A percentile compares a stretch with the other conserved stretches of the same genome.
Evolutionary conservation across 1,140 invertebrate species (phyloP).

Genomic region (Conopomorpha cramerella): DNA sequence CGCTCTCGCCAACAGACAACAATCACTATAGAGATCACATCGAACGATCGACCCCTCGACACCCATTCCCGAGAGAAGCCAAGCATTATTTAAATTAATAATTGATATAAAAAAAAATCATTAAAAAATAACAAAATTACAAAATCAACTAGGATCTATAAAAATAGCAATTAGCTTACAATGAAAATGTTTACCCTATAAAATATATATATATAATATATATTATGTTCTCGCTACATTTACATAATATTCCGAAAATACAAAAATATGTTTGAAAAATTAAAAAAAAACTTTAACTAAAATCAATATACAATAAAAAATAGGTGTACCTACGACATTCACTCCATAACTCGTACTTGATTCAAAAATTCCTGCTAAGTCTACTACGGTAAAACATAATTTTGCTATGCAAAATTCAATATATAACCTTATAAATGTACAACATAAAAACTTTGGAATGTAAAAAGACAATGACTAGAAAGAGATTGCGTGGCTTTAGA

Average conservation of each 20-base stretch:
- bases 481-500: no score
- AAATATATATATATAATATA: conserved; percentile 58
- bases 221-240: no score
- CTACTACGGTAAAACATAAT: conserved; percentile 39
- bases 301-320: conserved; percentile 20
- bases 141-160: conserved; percentile 41
- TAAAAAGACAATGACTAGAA: conserved; percentile 53
- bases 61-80: neutral
- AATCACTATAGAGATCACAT: conserved; percentile 48
- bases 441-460: conserved; percentile 52
- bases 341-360: conserved; percentile 19
- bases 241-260: no score
- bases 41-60: conserved; percentile 5
- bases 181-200: conserved; percentile 53
- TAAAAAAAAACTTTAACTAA: conserved; percentile 28
- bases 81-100: no score
- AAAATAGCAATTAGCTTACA: conserved; percentile 56
- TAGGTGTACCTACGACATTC: conserved; percentile 21
- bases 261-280: conserved; percentile 44
- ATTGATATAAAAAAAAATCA: conserved; percentile 23
- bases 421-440: no score
- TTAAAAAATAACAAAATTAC: conserved; percentile 26
- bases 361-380: conserved; percentile 19
- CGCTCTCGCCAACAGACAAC: conserved; percentile 54
- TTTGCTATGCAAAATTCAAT: conserved; percentile 58